phyloP scores from a whole-genome alignment of 1,140 invertebrate species.

The Druon quercuslanigerum region DNA sequence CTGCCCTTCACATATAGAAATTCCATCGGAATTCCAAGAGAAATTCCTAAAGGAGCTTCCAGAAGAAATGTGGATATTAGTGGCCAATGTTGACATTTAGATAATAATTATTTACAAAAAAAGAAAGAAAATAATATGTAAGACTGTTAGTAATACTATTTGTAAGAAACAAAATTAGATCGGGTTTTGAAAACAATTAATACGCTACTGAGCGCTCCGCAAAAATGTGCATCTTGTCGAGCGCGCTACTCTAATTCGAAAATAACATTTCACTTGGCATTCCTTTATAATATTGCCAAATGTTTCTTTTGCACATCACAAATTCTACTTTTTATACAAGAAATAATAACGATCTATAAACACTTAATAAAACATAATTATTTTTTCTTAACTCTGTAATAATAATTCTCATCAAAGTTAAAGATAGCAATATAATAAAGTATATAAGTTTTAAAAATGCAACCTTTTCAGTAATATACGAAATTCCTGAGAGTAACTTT shows the following conservation, averaged over 20 bases:
- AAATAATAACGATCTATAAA: not conserved
- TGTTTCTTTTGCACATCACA: not conserved
- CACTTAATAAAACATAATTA: not conserved
- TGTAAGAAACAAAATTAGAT: not conserved
- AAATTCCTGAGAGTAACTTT: not conserved
- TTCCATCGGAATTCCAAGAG: no score
- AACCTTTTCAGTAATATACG: no score
- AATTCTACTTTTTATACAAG: not conserved
- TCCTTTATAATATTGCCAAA: conserved; percentile 18
- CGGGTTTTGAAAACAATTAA: not conserved
- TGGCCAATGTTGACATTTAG: no score
- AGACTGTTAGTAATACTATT: no score
- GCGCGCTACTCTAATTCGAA: conserved; percentile 16
- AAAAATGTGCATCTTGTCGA: conserved; percentile 19
- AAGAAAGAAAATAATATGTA: no score
- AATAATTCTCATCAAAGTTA: no score
- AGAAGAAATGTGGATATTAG: no score
- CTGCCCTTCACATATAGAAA: no score
- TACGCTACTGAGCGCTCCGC: conserved; percentile 12
- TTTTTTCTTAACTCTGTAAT: not conserved
- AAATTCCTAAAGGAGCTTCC: no score
- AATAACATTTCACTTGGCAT: conserved; percentile 22
- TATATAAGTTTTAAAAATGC: no score
- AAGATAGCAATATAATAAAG: no score
- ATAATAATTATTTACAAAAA: no score